A percentile compares a stretch with the other conserved stretches of the same genome.
Evolutionary conservation across 2,888 invertebrate species (phyloP).

Genomic region (Antheraea yamamai): DNA sequence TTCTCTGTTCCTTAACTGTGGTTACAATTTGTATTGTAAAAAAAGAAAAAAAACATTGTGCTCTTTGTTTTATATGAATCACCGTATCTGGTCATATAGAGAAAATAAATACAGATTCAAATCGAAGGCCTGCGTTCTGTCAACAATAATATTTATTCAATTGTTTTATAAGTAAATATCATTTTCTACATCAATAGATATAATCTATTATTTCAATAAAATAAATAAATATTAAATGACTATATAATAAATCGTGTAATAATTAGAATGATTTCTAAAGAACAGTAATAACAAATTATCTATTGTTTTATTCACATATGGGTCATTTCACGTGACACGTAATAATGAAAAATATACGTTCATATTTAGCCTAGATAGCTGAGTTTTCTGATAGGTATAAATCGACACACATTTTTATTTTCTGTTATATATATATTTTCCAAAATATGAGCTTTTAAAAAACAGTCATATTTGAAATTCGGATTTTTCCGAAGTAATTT

Average conservation of each 20-base stretch:
- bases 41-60: neutral
- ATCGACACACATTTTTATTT: too few species aligned
- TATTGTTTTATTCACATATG: too few species aligned
- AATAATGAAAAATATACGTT: too few species aligned
- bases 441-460: too few species aligned
- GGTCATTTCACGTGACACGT: too few species aligned
- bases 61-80: neutral
- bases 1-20: neutral
- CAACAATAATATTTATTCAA: constrained; percentile 7
- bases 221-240: neutral
- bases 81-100: neutral
- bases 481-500: too few species aligned
- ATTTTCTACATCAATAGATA: neutral
- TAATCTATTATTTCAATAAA: neutral
- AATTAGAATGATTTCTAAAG: neutral
- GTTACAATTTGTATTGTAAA: neutral
- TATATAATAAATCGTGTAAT: neutral
- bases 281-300: too few species aligned
- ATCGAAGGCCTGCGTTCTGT: neutral
- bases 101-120: neutral
- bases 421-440: too few species aligned
- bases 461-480: too few species aligned
- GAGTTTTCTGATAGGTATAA: too few species aligned
- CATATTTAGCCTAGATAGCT: too few species aligned
- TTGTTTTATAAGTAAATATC: neutral